A percentile compares a stretch with the other conserved stretches of the same genome.
These are phyloP conservation scores for Dysmachus trigonus DNA, from an alignment of 2,888 invertebrate genomes.

Conservation along the genomic window DNA sequence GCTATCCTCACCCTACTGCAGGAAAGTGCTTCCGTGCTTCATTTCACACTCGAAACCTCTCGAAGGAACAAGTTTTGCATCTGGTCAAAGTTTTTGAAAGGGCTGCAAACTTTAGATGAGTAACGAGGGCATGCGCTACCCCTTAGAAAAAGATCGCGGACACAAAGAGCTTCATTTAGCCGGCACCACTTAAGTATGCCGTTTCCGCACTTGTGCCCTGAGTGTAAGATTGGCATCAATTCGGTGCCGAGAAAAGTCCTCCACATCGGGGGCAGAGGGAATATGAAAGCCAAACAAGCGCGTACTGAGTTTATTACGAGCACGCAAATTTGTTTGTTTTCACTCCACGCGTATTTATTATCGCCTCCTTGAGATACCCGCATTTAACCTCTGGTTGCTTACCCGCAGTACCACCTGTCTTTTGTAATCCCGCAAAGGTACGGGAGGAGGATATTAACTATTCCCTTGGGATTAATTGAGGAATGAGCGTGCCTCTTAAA, in stretches of 20 bases:
- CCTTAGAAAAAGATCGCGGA: not conserved
- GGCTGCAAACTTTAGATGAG: not conserved
- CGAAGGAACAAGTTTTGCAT: conserved; percentile 25
- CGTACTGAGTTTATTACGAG: not conserved
- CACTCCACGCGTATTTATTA: conserved; percentile 13
- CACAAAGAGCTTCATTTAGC: conserved; percentile 27
- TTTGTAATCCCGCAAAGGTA: not conserved
- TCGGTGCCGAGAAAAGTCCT: not conserved
- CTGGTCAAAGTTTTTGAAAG: conserved; percentile 27
- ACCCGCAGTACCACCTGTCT: not conserved
- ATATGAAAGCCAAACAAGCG: conserved; percentile 19
- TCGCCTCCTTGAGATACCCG: not conserved
- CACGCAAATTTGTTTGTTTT: conserved; percentile 30
- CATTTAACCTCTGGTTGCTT: not conserved
- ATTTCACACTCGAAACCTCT: conserved; percentile 21
- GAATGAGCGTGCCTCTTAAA: not conserved
- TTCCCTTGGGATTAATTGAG: not conserved
- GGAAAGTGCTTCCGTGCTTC: not conserved
- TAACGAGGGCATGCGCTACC: conserved; percentile 29
- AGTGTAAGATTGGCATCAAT: conserved; percentile 26
- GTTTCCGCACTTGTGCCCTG: conserved; percentile 22
- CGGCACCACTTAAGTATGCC: conserved; percentile 19
- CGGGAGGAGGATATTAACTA: not conserved
- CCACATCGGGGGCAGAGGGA: not conserved
- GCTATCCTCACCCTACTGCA: not conserved